These are phyloP conservation scores for Drosophila nigrodunni DNA, from an alignment of 1,140 invertebrate species.

Conservation along the genomic window DNA sequence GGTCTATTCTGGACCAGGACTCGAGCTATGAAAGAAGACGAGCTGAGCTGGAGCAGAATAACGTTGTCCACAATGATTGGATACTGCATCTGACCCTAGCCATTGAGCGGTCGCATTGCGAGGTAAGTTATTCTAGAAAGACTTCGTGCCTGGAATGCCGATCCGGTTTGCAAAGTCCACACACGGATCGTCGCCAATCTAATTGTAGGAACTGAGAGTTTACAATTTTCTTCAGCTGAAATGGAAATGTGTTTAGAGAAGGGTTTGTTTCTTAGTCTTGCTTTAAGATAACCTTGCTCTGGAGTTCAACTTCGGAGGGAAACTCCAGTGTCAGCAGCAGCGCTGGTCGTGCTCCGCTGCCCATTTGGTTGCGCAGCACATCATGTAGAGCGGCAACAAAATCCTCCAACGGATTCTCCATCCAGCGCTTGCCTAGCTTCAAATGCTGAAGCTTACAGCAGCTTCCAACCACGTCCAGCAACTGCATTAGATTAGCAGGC, in stretches of 20 bases:
- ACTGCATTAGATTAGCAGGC: neutral
- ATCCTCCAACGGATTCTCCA: neutral
- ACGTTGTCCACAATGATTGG: constrained; percentile 51
- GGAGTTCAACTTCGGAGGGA: neutral
- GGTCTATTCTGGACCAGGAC: constrained; percentile 20
- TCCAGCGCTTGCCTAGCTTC: constrained; percentile 49
- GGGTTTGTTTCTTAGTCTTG: too few relatives aligned
- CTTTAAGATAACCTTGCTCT: constrained; percentile 3
- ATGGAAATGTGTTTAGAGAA: neutral
- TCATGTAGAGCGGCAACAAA: constrained; percentile 26
- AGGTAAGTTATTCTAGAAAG: constrained; percentile 61
- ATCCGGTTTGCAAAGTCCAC: constrained; percentile 49
- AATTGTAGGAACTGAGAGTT: constrained; percentile 8
- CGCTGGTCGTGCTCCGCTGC: neutral
- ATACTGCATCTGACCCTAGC: constrained; percentile 57
- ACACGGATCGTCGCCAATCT: constrained; percentile 16
- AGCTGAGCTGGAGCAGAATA: constrained; percentile 17
- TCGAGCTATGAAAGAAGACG: constrained; percentile 42
- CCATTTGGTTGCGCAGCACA: neutral
- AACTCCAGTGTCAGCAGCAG: constrained; percentile 40
- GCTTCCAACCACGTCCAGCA: constrained; percentile 29
- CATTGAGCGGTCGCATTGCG: constrained; percentile 67
- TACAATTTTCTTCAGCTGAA: constrained; percentile 4
- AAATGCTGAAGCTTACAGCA: constrained; percentile 51
- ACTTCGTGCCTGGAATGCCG: constrained; percentile 39